Evolutionary conservation across 1,140 invertebrate genomes (phyloP), one percentile per base, ranked within the genome.

Genomic region (Odontomachus brunneus): DNA sequence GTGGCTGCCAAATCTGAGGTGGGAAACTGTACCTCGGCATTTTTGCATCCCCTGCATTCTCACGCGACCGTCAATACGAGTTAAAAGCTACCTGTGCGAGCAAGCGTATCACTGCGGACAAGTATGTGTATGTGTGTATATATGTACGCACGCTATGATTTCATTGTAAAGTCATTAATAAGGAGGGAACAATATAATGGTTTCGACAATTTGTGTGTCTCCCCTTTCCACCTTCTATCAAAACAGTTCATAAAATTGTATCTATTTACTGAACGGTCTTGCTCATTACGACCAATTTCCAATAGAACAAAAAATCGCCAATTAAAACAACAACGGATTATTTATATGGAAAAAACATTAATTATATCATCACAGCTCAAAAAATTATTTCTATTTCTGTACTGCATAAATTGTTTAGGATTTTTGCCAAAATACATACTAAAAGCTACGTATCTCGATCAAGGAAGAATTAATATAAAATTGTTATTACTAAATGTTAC

Each of bases 41-140:
- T 78, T 67, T 33, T 69, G 65, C 75, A 80, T 78, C 75, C 65
- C 75, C 74, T 69, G 33, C 59, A 80, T 80, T 80, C 75, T 69
- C 75, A 80, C 75, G 75, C 75, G n/a, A 71, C 24, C 33, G 51
- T 14, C 22, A 7, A 71, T 80, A 80, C 65, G 24, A 71, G 48
- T 80, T 22, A 57, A 71, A 71, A 44, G 51, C 51, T 80, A 80
- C 75, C 65, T 80, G 75, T 26, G 38, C 38, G 38, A 38, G n/a
- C 65, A 24, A 71, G 22, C 67, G 75, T 78, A 51, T 80, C 33
- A 33, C 51, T 71, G 69, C 71, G n/a, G n/a, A 44, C 29, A 57
- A 14, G 71, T 65, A 80, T 51, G 65, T 80, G 69, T 38, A 26
- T 9, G 53, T 22, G n/a, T 9, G 11, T 9, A 11, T 19, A 11